phyloP scores from a whole-genome alignment of 2,888 invertebrate species.

The Calephelis perditalis region DNA sequence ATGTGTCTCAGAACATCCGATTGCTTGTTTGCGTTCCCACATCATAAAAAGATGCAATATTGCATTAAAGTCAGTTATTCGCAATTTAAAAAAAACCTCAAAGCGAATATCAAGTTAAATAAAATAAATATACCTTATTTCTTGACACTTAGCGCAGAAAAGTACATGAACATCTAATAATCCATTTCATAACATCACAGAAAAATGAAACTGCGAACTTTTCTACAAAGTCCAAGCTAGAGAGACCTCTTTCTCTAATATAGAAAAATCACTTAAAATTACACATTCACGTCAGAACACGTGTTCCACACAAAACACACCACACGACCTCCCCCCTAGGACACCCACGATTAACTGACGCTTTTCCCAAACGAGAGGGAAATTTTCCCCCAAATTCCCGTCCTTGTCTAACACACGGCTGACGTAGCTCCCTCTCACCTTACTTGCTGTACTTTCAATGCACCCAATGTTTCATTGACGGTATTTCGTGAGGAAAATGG shows the following conservation, averaged over 20 bases:
- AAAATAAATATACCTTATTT: too few relatives aligned
- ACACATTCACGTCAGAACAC: background rate
- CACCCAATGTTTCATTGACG: constrained; percentile 62
- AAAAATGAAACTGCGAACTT: too few relatives aligned
- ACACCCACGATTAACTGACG: constrained; percentile 2
- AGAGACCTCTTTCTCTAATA: background rate
- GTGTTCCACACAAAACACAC: background rate
- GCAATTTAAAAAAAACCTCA: too few relatives aligned
- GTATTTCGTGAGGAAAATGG: constrained; percentile 28
- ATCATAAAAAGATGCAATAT: too few relatives aligned
- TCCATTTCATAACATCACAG: too few relatives aligned
- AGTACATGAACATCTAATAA: too few relatives aligned
- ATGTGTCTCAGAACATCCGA: too few relatives aligned
- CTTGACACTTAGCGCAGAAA: too few relatives aligned
- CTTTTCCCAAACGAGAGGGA: constrained; percentile 62
- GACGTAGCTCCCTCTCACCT: constrained; percentile 39
- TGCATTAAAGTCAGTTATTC: too few relatives aligned
- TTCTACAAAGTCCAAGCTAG: too few relatives aligned
- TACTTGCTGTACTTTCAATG: constrained; percentile 51
- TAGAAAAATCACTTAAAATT: background rate
- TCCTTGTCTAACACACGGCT: constrained; percentile 34
- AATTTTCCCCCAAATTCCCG: constrained; percentile 48
- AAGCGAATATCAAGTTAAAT: too few relatives aligned
- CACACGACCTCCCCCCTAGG: background rate
- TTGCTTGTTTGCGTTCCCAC: too few relatives aligned